phyloP scores from a whole-genome alignment of 2,113 vertebrate species.

The Erinaceus europaeus region DNA sequence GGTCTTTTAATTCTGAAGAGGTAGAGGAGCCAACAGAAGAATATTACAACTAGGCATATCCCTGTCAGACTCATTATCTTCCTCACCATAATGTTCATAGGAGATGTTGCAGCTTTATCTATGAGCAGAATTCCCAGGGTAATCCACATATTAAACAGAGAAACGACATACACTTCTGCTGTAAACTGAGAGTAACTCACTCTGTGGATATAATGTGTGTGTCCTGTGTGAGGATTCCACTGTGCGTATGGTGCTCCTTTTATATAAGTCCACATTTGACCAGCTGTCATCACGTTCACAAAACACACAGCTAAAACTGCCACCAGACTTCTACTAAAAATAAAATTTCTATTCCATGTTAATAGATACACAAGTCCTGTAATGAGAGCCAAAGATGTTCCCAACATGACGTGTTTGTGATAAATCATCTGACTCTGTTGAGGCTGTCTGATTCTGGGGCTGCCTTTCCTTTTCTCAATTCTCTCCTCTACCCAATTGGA shows the following conservation, averaged over 20 bases:
- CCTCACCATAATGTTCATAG: neutral
- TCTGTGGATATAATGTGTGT: neutral
- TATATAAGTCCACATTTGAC: neutral
- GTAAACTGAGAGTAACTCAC: neutral
- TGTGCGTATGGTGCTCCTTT: neutral
- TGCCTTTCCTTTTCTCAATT: neutral
- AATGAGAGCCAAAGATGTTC: neutral
- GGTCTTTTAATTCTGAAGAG: neutral
- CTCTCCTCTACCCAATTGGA: neutral
- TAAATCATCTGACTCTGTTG: neutral
- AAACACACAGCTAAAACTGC: neutral
- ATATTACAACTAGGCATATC: neutral
- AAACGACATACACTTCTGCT: neutral
- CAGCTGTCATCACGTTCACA: conserved; percentile 7
- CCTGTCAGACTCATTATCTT: neutral
- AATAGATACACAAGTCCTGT: neutral
- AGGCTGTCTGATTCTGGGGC: neutral
- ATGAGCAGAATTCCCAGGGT: neutral
- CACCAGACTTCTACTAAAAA: too few relatives aligned
- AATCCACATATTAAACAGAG: neutral
- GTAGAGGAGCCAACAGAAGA: neutral
- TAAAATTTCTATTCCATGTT: neutral
- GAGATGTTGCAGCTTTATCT: neutral
- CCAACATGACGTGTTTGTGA: neutral
- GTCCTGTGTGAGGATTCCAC: too few relatives aligned